phyloP scores from a whole-genome alignment of 2,888 invertebrate species.

The Mimumesa dahlbomi region DNA sequence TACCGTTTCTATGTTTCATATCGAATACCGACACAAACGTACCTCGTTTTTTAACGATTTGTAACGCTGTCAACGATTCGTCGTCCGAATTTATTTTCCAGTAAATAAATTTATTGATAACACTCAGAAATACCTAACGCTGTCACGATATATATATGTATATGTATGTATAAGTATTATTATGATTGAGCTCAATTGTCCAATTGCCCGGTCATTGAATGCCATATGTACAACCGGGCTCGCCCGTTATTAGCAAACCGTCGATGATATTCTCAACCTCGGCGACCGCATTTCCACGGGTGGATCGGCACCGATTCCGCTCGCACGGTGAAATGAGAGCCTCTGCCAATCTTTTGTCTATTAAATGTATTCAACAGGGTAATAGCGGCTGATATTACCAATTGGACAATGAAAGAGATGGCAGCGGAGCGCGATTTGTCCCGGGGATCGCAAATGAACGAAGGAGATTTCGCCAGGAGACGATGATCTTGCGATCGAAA shows the following conservation, averaged over 20 bases:
- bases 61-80: background rate
- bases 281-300: conserved; percentile 59
- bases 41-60: background rate
- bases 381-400: conserved; percentile 76
- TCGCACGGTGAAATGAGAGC: conserved; percentile 67
- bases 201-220: conserved; percentile 80
- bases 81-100: conserved; percentile 43
- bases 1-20: no score
- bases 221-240: conserved; percentile 61
- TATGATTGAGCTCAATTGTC: conserved; percentile 80
- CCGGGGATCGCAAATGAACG: conserved; percentile 31
- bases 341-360: conserved; percentile 77
- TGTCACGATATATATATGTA: conserved; percentile 43
- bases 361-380: conserved; percentile 76
- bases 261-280: conserved; percentile 62
- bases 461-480: conserved; percentile 54
- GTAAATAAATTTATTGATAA: conserved; percentile 51
- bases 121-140: conserved; percentile 42
- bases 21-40: no score
- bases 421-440: conserved; percentile 67
- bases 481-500: conserved; percentile 11
- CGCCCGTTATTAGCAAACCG: conserved; percentile 71
- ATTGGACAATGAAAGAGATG: conserved; percentile 77
- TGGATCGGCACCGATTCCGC: background rate
- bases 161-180: conserved; percentile 70